Conservation (phyloP, 2,797 vertebrate species). For the Prunella strophiata region DNA sequence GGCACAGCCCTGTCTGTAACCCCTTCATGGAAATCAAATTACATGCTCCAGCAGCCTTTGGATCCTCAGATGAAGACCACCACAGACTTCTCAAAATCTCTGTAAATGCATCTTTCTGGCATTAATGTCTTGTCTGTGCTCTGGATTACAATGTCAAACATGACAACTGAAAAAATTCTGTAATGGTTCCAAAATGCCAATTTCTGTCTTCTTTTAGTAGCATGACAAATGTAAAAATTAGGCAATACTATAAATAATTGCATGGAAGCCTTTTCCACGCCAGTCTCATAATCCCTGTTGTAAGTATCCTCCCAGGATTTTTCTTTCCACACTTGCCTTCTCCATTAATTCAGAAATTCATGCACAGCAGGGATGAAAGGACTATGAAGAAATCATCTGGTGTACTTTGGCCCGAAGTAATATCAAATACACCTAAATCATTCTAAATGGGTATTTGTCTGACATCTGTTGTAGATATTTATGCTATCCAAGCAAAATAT, state of each 20-base stretch:
- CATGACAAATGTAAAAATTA: neutral
- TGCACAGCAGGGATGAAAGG: neutral
- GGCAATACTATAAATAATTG: neutral
- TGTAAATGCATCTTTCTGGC: neutral
- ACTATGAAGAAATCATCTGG: neutral
- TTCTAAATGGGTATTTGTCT: neutral
- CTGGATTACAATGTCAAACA: neutral
- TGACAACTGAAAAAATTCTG: neutral
- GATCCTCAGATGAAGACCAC: neutral
- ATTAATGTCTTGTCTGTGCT: neutral
- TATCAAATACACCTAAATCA: conserved; percentile 4
- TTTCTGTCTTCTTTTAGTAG: neutral
- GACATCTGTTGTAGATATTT: neutral
- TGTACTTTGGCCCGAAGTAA: neutral
- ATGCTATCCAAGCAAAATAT: conserved; percentile 10
- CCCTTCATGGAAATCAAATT: neutral
- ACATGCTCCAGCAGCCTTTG: neutral
- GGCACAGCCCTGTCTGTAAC: neutral
- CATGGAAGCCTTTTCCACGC: neutral
- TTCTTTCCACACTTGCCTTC: neutral
- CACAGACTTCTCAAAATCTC: neutral
- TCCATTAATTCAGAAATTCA: neutral
- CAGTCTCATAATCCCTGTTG: neutral
- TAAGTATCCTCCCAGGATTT: neutral
- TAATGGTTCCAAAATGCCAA: neutral